A percentile compares a stretch with the other conserved stretches of the same genome.
phyloP scores from a whole-genome alignment of 2,797 vertebrate genomes.

The Smutsia temminckii region DNA sequence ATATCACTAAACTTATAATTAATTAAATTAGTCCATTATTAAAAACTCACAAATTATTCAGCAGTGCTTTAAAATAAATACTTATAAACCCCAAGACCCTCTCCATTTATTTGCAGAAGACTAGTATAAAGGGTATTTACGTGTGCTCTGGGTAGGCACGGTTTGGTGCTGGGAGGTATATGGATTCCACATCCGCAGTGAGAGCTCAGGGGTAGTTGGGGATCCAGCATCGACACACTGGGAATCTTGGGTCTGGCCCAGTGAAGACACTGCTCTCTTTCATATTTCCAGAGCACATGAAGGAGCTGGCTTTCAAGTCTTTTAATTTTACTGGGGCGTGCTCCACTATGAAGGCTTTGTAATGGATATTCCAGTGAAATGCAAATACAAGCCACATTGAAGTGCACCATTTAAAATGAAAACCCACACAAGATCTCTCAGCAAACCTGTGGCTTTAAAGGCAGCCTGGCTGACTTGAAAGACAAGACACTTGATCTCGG shows the following conservation, averaged over 20 bases:
- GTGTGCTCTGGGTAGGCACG: not conserved
- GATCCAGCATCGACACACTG: not conserved
- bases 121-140: accelerated
- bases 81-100: not conserved
- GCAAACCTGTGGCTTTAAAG: slow-evolving; percentile 52
- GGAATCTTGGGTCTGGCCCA: not conserved
- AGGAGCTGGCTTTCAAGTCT: not conserved
- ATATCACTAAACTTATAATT: not conserved
- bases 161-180: not conserved
- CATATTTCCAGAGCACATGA: not conserved
- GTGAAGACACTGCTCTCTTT: slow-evolving; percentile 16
- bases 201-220: not conserved
- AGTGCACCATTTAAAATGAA: slow-evolving; percentile 61
- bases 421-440: slow-evolving; percentile 55
- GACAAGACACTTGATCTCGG: slow-evolving; percentile 55
- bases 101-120: not conserved
- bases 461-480: slow-evolving; percentile 33
- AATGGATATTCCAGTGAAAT: slow-evolving; percentile 45
- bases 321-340: not conserved
- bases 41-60: not conserved
- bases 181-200: not conserved
- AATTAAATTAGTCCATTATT: not conserved
- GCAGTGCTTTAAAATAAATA: not conserved
- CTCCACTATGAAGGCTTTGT: slow-evolving; percentile 32
- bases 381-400: slow-evolving; percentile 32